Base-by-base conservation (phyloP, 2,888 invertebrate genomes). In the Polymixis lichenea region DNA sequence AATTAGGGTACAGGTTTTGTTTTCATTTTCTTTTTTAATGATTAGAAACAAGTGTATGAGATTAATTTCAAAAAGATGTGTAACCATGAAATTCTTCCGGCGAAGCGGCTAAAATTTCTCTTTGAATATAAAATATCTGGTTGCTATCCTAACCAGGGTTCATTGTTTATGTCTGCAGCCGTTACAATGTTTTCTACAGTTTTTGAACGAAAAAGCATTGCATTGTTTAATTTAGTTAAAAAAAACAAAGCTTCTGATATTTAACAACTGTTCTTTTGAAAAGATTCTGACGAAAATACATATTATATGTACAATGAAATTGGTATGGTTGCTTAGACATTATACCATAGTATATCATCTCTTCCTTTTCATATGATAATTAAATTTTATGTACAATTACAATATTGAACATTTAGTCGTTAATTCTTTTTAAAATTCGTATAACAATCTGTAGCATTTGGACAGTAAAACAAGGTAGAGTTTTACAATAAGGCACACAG, bases 211-310 rank as follows among this genome's bases (percentile, higher is more conserved):
- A 53, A 64, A 9, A 25, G 17, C n/a, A 55, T 55, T 55, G 11
- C 11, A 19, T 49, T 51, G 38, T 70, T 70, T 71, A 11, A 3
- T 70, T 68, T 68, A 19, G 0, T 51, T 67, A 53, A n/a, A 9
- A 9, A 38, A 69, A 43, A 72, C 17, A 72, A 55, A 43, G 8
- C 13, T 55, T n/a, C 43, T 53, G n/a, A 53, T 28, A 13, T 13
- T 13, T 8, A 11, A 22, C 38, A 43, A 22, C 38, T 38, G 25
- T 22, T 71, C 25, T 70, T 25, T 53, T 9, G 1, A 67, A 46
- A n/a, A 38, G 19, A 25, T 25, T 72, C 43, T 43, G 17, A 49
- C 9, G 49, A 32, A 0, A n/a, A 49, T 61, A n/a, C 17, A 4
- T 32, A n/a, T n/a, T n/a, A 3, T 32, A 32, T 46, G 11, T 8